phyloP scores from a whole-genome alignment of 2,888 invertebrate genomes.

The Cheilosia pagana region DNA sequence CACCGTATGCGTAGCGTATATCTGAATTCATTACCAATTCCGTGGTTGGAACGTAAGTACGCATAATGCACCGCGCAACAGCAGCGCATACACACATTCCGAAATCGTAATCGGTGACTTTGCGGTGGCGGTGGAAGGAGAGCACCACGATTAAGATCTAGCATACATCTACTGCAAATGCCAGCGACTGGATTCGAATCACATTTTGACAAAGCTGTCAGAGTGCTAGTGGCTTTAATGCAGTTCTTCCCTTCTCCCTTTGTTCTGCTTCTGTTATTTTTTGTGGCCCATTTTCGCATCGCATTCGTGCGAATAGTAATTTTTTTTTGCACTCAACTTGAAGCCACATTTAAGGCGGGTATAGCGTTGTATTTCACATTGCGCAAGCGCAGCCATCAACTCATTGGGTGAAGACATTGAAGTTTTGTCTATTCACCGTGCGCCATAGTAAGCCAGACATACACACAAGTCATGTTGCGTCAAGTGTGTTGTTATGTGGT shows the following conservation, averaged over 20 bases:
- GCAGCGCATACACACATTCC: constrained; percentile 33
- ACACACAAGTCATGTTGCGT: constrained; percentile 46
- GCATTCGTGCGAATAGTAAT: constrained; percentile 45
- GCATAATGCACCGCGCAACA: constrained; percentile 38
- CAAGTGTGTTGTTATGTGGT: constrained; percentile 50
- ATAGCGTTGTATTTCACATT: constrained; percentile 40
- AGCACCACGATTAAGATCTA: constrained; percentile 56
- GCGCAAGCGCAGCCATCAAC: constrained; percentile 69
- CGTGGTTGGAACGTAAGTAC: constrained; percentile 35
- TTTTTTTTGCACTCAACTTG: constrained; percentile 3
- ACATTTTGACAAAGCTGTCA: constrained; percentile 64
- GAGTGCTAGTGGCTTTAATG: constrained; percentile 6
- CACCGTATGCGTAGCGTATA: not conserved
- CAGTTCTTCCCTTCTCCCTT: constrained; percentile 12
- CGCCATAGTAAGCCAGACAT: not conserved
- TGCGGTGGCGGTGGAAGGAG: constrained; percentile 33
- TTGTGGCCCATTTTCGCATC: constrained; percentile 62
- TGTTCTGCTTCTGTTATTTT: constrained; percentile 27
- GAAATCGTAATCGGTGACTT: constrained; percentile 39
- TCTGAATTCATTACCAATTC: constrained; percentile 65
- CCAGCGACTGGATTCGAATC: constrained; percentile 37
- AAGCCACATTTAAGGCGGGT: constrained; percentile 42
- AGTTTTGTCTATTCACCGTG: constrained; percentile 52
- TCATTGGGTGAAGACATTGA: constrained; percentile 66
- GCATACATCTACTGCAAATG: constrained; percentile 40